These are phyloP conservation scores for Tetraodon nigroviridis DNA, from an alignment of 2,113 vertebrate species.

Conservation along the genomic window DNA sequence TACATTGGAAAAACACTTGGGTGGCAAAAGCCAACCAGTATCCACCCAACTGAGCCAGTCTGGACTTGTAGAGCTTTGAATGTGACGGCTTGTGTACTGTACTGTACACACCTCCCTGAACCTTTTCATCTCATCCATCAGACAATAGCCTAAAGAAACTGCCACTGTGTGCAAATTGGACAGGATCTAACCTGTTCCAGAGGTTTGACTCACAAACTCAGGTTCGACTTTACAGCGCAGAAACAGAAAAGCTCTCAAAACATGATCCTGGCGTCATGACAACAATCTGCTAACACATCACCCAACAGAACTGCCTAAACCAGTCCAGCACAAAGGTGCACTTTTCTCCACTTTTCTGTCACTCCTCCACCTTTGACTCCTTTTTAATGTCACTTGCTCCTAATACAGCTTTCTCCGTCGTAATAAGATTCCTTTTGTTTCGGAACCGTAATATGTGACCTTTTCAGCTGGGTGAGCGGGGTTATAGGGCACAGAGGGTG, in stretches of 20 bases:
- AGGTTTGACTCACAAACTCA: slow-evolving; percentile 28
- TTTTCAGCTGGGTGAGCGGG: slow-evolving; percentile 18
- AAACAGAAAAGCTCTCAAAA: slow-evolving; percentile 33
- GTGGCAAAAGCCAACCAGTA: slow-evolving; percentile 34
- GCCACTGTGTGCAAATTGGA: slow-evolving; percentile 16
- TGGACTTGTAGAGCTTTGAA: slow-evolving; percentile 57
- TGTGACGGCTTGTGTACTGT: slow-evolving; percentile 29
- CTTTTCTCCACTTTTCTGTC: slow-evolving; percentile 1
- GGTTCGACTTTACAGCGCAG: slow-evolving; percentile 13
- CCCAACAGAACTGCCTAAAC: slow-evolving; percentile 62
- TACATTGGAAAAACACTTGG: slow-evolving; percentile 17
- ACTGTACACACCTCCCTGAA: slow-evolving; percentile 30
- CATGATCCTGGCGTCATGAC: slow-evolving; percentile 37
- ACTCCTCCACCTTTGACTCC: background rate
- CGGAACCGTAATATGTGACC: slow-evolving; percentile 15
- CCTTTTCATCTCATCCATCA: slow-evolving; percentile 32
- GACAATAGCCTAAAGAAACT: slow-evolving; percentile 47
- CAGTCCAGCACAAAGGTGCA: slow-evolving; percentile 49
- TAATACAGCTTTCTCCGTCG: slow-evolving; percentile 39
- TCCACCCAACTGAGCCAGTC: slow-evolving; percentile 51
- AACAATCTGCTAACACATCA: slow-evolving; percentile 45
- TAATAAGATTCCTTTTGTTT: slow-evolving; percentile 50
- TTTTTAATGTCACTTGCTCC: slow-evolving; percentile 20
- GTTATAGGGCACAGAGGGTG: background rate
- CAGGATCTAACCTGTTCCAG: slow-evolving; percentile 58